A percentile compares a stretch with the other conserved stretches of the same genome.
Conservation (phyloP, 37 sponge, comb jelly and placozoan species). For the Spongilla lacustris region DNA sequence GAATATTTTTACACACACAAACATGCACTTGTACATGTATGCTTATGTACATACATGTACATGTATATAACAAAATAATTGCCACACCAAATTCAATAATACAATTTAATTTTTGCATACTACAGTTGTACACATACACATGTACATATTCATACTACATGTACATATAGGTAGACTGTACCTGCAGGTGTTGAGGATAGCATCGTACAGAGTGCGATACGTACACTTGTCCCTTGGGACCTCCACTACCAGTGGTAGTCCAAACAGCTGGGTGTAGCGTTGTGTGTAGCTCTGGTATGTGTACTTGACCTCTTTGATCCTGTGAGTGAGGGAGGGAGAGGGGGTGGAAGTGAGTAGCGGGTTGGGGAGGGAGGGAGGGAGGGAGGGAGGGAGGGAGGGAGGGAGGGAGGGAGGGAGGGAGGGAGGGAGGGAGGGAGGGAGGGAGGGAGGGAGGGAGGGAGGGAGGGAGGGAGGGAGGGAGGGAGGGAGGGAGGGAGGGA, state of each 20-base stretch:
- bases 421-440: too few species aligned
- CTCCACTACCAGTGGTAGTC: conserved; percentile 71
- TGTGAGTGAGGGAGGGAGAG: not conserved
- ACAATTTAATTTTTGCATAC: too few species aligned
- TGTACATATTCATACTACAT: too few species aligned
- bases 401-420: not conserved
- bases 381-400: not conserved
- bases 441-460: not conserved
- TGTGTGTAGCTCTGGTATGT: conserved; percentile 46
- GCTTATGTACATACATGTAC: too few species aligned
- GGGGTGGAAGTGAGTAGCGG: not conserved
- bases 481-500: not conserved
- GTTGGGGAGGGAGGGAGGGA: not conserved
- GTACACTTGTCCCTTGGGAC: conserved; percentile 69
- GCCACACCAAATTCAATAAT: too few species aligned
- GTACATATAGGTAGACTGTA: not conserved
- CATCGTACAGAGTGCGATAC: conserved; percentile 58
- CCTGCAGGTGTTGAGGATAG: conserved; percentile 34
- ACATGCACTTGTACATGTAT: too few species aligned
- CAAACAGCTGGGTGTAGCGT: conserved; percentile 72
- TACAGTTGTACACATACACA: too few species aligned
- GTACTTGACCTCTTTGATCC: conserved; percentile 38
- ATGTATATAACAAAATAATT: too few species aligned
- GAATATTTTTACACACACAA: too few species aligned
- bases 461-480: not conserved